Evolutionary conservation across 2,113 vertebrate genomes (phyloP).

Genomic region (Tragelaphus scriptus): DNA sequence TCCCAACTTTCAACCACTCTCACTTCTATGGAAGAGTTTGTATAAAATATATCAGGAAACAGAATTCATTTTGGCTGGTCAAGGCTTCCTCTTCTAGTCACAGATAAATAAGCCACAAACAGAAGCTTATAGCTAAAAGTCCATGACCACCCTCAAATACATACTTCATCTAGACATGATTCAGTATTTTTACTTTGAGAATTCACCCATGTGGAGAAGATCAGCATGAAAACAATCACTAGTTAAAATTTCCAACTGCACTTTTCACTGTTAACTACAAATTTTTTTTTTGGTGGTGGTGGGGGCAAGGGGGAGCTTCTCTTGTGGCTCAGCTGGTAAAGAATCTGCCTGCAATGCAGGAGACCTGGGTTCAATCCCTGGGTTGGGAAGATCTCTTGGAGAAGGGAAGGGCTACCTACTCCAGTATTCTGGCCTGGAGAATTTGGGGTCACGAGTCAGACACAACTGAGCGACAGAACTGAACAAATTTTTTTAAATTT

Average conservation of each 20-base stretch:
- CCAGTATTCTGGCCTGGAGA: background rate
- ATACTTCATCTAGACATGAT: background rate
- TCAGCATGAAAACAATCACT: background rate
- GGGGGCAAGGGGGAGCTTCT: background rate
- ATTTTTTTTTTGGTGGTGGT: background rate
- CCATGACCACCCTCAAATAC: background rate
- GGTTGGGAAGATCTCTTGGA: background rate
- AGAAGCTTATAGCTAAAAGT: background rate
- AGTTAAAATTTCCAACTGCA: background rate
- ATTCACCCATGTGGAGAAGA: background rate
- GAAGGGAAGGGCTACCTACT: background rate
- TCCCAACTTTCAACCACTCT: background rate
- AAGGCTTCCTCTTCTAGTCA: background rate
- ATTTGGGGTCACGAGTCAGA: background rate
- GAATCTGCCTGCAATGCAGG: background rate
- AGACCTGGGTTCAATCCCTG: background rate
- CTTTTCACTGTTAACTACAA: constrained; percentile 1
- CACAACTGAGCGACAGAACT: background rate
- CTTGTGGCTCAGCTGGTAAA: background rate
- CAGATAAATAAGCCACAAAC: background rate
- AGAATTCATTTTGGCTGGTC: background rate
- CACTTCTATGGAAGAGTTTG: background rate
- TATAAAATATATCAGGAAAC: constrained; percentile 11
- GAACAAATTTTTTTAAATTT: background rate
- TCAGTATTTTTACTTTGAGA: background rate